Base-by-base conservation (phyloP, 2,113 vertebrate species). In the Anguilla rostrata region DNA sequence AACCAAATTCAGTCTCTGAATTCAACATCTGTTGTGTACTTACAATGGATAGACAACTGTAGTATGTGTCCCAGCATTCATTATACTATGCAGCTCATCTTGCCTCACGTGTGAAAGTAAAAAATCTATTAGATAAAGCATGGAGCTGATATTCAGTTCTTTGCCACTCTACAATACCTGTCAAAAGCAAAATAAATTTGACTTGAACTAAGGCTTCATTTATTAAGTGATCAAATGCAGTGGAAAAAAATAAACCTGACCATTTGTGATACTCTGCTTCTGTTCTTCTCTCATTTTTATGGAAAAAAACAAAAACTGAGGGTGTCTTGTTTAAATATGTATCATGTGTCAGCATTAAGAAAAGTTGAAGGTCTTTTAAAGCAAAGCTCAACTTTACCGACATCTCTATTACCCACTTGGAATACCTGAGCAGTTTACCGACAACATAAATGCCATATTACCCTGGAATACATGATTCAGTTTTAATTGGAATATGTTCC, bases 11-110 rank as follows among this genome's bases (percentile, higher is more conserved):
- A 75, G n/a, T 75, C 71, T 75, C 71, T 34, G n/a, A n/a, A 12
- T 11, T 75, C 71, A 75, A 75, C 26, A 75, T 34, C 71, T 34
- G 71, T 14, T 75, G 71, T 75, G 71, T 34, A 34, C 71, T 75
- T 75, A 12, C 5, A 75, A 75, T 75, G 71, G 71, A 41, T 41
- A 39, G 40, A 81, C 34, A 34, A 46, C 39, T 40, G 80, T 26
- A 81, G 40, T 20, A 46, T 15, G 40, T 39, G 1, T 41, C 3
- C n/a, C 71, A 75, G n/a, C 26, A 75, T 75, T 75, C n/a, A 75
- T 11, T 75, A 75, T 75, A 82, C 79, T 81, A 81, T 63, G 56
- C 56, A 66, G 79, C 40, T 63, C 85, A 86, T 63, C 39, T 81
- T 66, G 53, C 79, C 81, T 78, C 56, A 41, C 40, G 39, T 85